phyloP scores from a whole-genome alignment of 2,888 invertebrate genomes.

The Drosophila testacea region DNA sequence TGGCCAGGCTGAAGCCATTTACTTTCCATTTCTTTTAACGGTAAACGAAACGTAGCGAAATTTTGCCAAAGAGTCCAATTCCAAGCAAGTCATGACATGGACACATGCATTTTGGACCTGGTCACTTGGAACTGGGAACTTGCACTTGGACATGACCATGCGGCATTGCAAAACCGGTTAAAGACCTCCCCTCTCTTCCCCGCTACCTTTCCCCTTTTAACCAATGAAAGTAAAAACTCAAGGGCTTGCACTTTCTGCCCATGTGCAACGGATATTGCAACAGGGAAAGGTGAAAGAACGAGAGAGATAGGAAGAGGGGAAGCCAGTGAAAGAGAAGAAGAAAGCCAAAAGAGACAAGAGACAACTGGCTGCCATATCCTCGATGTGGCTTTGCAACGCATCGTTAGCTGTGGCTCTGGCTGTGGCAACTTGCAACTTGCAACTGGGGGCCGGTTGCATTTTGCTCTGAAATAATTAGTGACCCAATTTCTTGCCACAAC shows the following conservation, averaged over 20 bases:
- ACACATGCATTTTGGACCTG: conserved; percentile 41
- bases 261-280: conserved; percentile 30
- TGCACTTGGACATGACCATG: conserved; percentile 42
- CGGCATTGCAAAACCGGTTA: conserved; percentile 53
- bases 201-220: background rate
- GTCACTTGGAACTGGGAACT: conserved; percentile 44
- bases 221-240: conserved; percentile 85
- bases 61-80: conserved; percentile 54
- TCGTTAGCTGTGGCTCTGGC: conserved; percentile 63
- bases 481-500: conserved; percentile 73
- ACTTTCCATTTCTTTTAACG: conserved; percentile 79
- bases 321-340: conserved; percentile 5
- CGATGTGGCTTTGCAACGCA: conserved; percentile 69
- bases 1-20: conserved; percentile 46
- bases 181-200: background rate
- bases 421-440: conserved; percentile 23
- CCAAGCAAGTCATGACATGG: conserved; percentile 51
- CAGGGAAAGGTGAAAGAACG: background rate
- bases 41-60: conserved; percentile 67
- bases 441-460: conserved; percentile 68
- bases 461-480: conserved; percentile 82
- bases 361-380: conserved; percentile 51
- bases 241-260: conserved; percentile 85
- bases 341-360: conserved; percentile 12
- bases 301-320: background rate